Conservation (phyloP, 2,888 invertebrate species). For the Ormyrus labotus region DNA sequence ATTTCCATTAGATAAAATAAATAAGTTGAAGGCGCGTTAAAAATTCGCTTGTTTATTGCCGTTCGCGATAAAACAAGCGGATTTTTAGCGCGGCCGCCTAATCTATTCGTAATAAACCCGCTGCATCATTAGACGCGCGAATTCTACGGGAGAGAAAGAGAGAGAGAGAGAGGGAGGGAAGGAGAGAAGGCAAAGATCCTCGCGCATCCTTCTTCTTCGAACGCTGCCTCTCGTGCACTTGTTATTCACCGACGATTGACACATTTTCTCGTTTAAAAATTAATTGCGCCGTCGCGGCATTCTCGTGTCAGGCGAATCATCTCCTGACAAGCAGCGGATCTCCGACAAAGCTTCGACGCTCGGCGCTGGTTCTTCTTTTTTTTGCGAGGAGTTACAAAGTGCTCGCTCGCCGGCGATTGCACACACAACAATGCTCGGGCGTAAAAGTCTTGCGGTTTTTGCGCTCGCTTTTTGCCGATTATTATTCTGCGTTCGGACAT, state of each 20-base stretch:
- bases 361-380: no score
- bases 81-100: no score
- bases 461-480: not conserved
- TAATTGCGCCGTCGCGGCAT: slow-evolving; percentile 24
- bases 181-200: not conserved
- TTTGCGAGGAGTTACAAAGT: not conserved
- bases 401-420: slow-evolving; percentile 8
- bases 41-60: no score
- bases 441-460: not conserved
- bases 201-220: not conserved
- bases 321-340: slow-evolving; percentile 13
- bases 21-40: not conserved
- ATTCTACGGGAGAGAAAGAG: no score
- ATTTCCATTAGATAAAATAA: not conserved
- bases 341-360: slow-evolving; percentile 19
- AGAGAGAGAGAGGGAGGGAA: no score
- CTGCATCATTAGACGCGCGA: no score
- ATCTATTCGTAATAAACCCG: no score
- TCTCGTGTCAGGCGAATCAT: slow-evolving; percentile 18
- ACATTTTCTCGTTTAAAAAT: slow-evolving; percentile 37
- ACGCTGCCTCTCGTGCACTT: not conserved
- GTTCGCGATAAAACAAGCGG: no score
- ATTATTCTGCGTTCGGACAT: not conserved
- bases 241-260: slow-evolving; percentile 17
- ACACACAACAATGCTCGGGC: not conserved